Evolutionary conservation across 2,888 invertebrate species (phyloP).

Genomic region (Epinotia demarniana): DNA sequence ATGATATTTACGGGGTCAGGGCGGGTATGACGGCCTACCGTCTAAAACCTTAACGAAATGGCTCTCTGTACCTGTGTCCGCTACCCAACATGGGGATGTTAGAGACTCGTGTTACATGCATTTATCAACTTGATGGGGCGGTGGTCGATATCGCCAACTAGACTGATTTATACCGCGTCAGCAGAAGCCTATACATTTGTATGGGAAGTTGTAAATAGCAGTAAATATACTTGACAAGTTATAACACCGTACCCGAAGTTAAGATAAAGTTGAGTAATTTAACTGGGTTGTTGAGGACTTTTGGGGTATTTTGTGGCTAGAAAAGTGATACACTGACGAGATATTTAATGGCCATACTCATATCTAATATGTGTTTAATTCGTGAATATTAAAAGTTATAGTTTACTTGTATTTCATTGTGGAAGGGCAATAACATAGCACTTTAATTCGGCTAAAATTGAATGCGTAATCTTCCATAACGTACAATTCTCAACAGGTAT

Average conservation of each 20-base stretch:
- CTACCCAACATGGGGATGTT: slow-evolving; percentile 54
- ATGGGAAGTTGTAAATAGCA: slow-evolving; percentile 59
- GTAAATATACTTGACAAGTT: slow-evolving; percentile 53
- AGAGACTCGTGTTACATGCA: slow-evolving; percentile 67
- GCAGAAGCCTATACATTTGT: slow-evolving; percentile 69
- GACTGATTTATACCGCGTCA: slow-evolving; percentile 74
- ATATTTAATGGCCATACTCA: too few species aligned
- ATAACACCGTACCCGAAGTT: slow-evolving; percentile 38
- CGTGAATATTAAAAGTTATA: too few species aligned
- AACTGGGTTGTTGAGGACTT: not conserved
- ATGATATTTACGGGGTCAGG: too few species aligned
- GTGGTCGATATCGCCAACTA: slow-evolving; percentile 64
- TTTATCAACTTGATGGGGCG: slow-evolving; percentile 76
- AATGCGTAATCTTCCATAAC: not conserved
- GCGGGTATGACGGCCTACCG: too few species aligned
- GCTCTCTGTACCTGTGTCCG: slow-evolving; percentile 39
- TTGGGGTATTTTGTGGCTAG: not conserved
- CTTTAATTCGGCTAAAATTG: not conserved
- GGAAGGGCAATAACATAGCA: too few species aligned
- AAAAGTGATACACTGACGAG: not conserved
- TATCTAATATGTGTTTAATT: too few species aligned
- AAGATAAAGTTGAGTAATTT: slow-evolving; percentile 18
- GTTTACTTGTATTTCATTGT: too few species aligned
- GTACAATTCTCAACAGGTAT: not conserved
- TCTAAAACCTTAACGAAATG: not conserved